Percentiles rank a stretch among this genome's conserved stretches.
Conservation (phyloP, 2,797 vertebrate species). For the Halcyon leucocephala region DNA sequence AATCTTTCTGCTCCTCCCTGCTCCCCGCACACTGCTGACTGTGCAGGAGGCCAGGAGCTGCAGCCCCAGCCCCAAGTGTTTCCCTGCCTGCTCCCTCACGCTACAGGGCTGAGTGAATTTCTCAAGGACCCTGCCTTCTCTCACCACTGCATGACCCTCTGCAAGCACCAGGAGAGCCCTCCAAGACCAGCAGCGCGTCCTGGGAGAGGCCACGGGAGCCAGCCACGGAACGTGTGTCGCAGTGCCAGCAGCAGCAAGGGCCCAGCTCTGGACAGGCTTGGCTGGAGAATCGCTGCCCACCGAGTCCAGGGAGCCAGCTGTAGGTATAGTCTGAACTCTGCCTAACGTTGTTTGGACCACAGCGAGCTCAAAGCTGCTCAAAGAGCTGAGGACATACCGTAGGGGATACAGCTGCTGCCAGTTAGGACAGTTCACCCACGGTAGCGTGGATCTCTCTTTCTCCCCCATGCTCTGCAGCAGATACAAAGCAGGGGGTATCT, state of each 20-base stretch:
- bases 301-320: neutral
- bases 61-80: neutral
- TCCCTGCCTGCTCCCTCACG: neutral
- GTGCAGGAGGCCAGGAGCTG: neutral
- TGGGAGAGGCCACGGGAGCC: neutral
- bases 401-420: neutral
- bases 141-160: neutral
- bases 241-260: neutral
- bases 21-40: neutral
- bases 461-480: rapidly evolving
- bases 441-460: neutral
- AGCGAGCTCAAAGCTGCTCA: neutral
- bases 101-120: neutral
- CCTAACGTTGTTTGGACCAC: neutral
- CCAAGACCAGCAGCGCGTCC: neutral
- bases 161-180: neutral
- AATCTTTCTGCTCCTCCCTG: neutral
- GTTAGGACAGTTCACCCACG: neutral
- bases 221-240: rapidly evolving
- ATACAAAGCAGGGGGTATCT: neutral
- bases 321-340: neutral
- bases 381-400: neutral
- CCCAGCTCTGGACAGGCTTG: neutral
- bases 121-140: neutral
- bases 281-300: neutral